Conservation (phyloP, 1,140 invertebrate genomes). For the Melipona quadrifasciata region DNA sequence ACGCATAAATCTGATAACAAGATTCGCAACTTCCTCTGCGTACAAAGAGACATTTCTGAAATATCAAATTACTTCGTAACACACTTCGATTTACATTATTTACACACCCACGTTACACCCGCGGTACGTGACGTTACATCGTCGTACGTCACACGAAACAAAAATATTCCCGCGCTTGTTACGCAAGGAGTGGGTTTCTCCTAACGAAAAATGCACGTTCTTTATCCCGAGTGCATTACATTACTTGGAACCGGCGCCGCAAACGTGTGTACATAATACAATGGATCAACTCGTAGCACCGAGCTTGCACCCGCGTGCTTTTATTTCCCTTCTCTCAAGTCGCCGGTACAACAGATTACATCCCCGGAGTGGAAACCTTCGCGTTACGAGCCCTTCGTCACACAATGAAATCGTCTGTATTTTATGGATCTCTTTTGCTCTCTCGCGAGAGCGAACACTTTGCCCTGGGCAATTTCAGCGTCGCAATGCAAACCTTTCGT, state of each 20-base stretch:
- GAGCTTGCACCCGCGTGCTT: not conserved
- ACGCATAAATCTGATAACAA: too few species aligned
- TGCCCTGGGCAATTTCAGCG: not conserved
- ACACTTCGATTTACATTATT: too few species aligned
- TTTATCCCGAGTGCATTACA: constrained; percentile 38
- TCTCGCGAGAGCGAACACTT: not conserved
- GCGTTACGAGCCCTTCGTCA: constrained; percentile 7
- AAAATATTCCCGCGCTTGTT: not conserved
- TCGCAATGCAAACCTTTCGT: not conserved
- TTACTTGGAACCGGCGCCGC: constrained; percentile 1
- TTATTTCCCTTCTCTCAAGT: constrained; percentile 21
- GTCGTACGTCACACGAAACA: not conserved
- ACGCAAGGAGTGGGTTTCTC: not conserved
- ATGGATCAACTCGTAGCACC: constrained; percentile 35
- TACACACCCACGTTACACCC: too few species aligned
- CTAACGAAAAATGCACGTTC: constrained; percentile 24
- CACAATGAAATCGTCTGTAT: constrained; percentile 23
- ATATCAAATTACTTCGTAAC: too few species aligned
- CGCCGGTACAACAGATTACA: constrained; percentile 23
- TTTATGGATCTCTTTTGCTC: constrained; percentile 2
- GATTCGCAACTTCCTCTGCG: too few species aligned
- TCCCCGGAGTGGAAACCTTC: not conserved
- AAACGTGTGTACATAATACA: constrained; percentile 2
- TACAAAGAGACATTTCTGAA: too few species aligned
- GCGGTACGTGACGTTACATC: not conserved